Evolutionary conservation across 2,888 invertebrate species (phyloP).

Genomic region (Heliconius charithonia): DNA sequence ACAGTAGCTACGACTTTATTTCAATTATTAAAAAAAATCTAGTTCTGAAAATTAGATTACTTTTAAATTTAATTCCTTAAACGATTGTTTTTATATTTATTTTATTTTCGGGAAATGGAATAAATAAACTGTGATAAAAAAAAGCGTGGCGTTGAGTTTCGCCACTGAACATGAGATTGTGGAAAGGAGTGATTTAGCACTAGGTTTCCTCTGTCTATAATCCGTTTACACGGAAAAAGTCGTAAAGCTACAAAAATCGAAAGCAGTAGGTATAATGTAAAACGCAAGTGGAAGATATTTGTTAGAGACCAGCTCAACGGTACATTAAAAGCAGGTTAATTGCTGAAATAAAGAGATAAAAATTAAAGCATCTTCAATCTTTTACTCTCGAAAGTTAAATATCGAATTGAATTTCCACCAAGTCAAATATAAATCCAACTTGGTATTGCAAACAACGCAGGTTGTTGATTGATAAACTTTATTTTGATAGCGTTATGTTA

Average conservation of each 20-base stretch:
- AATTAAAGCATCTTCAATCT: constrained; percentile 55
- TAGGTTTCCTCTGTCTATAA: background rate
- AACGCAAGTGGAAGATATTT: constrained; percentile 7
- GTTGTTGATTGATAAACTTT: constrained; percentile 35
- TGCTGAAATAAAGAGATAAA: constrained; percentile 58
- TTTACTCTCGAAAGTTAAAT: constrained; percentile 44
- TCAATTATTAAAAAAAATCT: no score
- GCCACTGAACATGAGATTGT: background rate
- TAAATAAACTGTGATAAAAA: no score
- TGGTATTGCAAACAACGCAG: constrained; percentile 29
- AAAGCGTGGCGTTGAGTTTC: no score
- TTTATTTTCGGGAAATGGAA: no score
- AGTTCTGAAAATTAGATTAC: no score
- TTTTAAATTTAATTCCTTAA: no score
- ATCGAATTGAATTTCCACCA: constrained; percentile 35
- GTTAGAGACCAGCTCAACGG: background rate
- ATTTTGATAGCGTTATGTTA: constrained; percentile 30
- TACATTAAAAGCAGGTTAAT: constrained; percentile 51
- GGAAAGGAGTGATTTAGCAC: background rate
- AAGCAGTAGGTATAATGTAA: background rate
- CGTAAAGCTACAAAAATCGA: background rate
- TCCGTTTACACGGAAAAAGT: background rate
- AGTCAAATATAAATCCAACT: constrained; percentile 35
- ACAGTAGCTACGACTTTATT: no score
- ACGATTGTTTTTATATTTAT: no score